Percentiles rank a stretch among this genome's conserved stretches.
Conservation (phyloP, 2,888 invertebrate species). For the Leptinotarsa haldemani region DNA sequence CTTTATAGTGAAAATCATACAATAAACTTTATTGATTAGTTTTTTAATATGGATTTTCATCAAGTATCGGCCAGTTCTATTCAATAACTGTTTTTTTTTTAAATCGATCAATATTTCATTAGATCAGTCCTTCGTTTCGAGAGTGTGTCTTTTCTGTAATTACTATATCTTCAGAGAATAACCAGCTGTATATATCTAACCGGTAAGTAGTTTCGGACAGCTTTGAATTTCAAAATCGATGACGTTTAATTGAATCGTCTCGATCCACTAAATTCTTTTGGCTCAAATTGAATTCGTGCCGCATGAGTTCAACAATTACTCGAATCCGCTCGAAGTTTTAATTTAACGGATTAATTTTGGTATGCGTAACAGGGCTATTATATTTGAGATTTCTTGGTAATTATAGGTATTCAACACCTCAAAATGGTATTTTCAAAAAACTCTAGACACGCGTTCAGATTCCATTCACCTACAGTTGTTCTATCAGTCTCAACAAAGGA, state of each 20-base stretch:
- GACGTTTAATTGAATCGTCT: neutral
- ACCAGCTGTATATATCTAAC: no score
- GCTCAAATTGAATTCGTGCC: neutral
- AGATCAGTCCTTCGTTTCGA: no score
- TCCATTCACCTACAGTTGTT: neutral
- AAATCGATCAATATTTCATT: no score
- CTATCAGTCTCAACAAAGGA: slow-evolving; percentile 8
- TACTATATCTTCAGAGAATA: no score
- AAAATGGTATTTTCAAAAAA: slow-evolving; percentile 1
- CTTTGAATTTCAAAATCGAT: neutral
- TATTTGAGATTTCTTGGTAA: slow-evolving; percentile 1
- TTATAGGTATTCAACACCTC: neutral
- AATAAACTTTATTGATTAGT: no score
- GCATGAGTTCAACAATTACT: neutral
- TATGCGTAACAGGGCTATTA: slow-evolving; percentile 5
- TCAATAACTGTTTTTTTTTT: no score
- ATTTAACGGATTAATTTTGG: slow-evolving; percentile 2
- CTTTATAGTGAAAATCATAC: no score
- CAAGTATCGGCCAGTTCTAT: no score
- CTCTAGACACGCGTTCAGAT: slow-evolving; percentile 5
- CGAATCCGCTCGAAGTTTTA: neutral
- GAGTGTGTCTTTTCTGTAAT: no score
- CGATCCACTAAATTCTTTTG: neutral
- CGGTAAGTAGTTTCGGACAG: no score
- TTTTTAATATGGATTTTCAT: no score